Conservation (phyloP, 2,888 invertebrate species). For the Aphidius colemani region DNA sequence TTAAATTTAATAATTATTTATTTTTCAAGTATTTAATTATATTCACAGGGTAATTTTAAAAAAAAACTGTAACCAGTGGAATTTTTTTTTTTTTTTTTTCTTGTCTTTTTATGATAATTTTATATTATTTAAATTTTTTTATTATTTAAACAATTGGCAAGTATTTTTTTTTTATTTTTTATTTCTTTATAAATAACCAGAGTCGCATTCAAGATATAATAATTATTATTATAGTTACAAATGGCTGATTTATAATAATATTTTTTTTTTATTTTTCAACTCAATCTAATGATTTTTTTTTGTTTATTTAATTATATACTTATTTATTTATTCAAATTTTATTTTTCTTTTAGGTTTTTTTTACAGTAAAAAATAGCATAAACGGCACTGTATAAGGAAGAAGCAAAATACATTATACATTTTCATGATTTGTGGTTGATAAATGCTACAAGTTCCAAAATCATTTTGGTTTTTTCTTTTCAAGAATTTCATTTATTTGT, state of each 20-base stretch:
- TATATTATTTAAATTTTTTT: constrained; percentile 1
- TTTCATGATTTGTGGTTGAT: constrained; percentile 57
- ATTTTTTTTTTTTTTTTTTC: not conserved
- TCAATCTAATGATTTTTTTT: too few species aligned
- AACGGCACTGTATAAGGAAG: constrained; percentile 61
- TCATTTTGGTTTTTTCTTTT: constrained; percentile 22
- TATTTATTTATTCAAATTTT: not conserved
- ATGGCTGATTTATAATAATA: constrained; percentile 38
- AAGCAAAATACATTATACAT: constrained; percentile 60
- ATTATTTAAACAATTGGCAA: not conserved
- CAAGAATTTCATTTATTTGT: constrained; percentile 13
- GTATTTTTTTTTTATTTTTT: not conserved
- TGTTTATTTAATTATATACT: too few species aligned
- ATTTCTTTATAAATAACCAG: constrained; percentile 21
- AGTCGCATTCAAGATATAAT: constrained; percentile 34
- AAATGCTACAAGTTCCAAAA: constrained; percentile 48
- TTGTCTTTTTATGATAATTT: not conserved
- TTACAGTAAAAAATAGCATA: constrained; percentile 60
- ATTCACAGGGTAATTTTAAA: not conserved
- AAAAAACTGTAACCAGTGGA: not conserved
- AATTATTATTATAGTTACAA: constrained; percentile 35
- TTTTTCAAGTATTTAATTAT: not conserved
- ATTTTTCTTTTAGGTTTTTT: constrained; percentile 34
- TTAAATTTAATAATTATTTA: not conserved
- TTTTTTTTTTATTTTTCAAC: constrained; percentile 2